Base-by-base conservation (phyloP, 2,113 vertebrate genomes). In the Nycticorax nycticorax region DNA sequence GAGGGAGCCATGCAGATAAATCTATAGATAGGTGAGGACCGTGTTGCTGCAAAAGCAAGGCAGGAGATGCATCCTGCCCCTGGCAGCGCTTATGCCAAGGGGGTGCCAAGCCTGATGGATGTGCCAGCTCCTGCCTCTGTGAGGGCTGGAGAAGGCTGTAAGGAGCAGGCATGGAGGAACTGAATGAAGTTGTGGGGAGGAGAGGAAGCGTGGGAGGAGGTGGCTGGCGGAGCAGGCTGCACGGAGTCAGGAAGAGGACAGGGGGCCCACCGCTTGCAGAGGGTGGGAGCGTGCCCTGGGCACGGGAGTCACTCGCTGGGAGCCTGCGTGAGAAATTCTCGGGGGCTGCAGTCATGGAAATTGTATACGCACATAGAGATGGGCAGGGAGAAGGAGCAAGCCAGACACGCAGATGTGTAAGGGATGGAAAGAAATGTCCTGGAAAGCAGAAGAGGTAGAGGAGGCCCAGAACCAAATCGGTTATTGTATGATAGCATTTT, bases 261-360 rank as follows among this genome's bases (percentile, higher is more conserved):
- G 73, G 95, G 73, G 87, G 66, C 92, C 92, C 84, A 56, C 43
- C 0, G 14, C 74, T 93, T 2, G 0, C 39, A 28, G 81, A 85
- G 89, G 39, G 69, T 88, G 81, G 73, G 89, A 96, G 85, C 16
- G 5, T 94, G 92, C 66, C 92, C 85, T 96, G 92, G 94, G 92
- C 89, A 92, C 4, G 1, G 39, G 77, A 95, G 62, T 85, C 74
- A 17, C 69, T 96, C 2, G 1, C 93, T 85, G 93, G 48, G 74
- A 95, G 89, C 17, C 66, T 82, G 66, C 0, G 0, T 79, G 92
- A 87, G 89, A 92, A 89, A 92, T 94, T 93, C 69, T 64, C 53
- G 0, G 80, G 66, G 80, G 73, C 45, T 95, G 81, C 86, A 79
- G 94, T 95, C 67, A 88, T 91, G 77, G 91, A 92, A 92, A 85